Base-by-base conservation (phyloP, 2,888 invertebrate genomes). In the Eucriotettix oculatus region DNA sequence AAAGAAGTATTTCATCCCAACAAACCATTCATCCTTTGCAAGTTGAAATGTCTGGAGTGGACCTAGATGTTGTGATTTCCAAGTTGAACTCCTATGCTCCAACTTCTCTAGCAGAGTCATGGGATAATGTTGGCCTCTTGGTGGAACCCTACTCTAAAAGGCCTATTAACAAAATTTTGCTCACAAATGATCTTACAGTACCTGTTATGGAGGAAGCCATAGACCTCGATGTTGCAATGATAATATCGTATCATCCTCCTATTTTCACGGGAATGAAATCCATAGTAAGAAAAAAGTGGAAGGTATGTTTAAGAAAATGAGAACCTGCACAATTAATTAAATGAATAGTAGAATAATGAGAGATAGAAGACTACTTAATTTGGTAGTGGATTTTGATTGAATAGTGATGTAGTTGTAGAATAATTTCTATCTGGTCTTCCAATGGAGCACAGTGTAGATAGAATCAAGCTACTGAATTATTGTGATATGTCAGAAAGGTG, bases 41-140 rank as follows among this genome's bases (percentile, higher is more conserved):
- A 29, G 29, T 29, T 44, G 58, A 56, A 10, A 42, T 16, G 12
- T 14, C n/a, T 56, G 64, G 66, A 9, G n/a, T 65, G 7, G 48
- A 58, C 10, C 67, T 84, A 62, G 68, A 68, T 16, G 73, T 74
- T 62, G 78, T 87, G 5, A 69, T 87, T 52, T 68, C 74, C 12
- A 76, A 76, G 59, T 73, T 93, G 62, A 81, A 87, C 68, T 72
- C 75, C 10, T 86, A 86, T 73, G 90, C 91, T 1, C 83, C 88
- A 10, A 72, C 79, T 43, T 72, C 76, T 1, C 74, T 87, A 14
- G 90, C 94, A 5, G 93, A 87, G 68, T 80, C 79, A 58, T 97
- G 96, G 96, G 97, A 97, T 71, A 97, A 97, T 74, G 94, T 95
- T 58, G 97, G 97, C 0, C 76, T 97, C 1, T 75, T 97, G 41